Percentiles rank a stretch among this genome's conserved stretches.
phyloP scores from a whole-genome alignment of 2,113 vertebrate species.

The Gallinago undulata region DNA sequence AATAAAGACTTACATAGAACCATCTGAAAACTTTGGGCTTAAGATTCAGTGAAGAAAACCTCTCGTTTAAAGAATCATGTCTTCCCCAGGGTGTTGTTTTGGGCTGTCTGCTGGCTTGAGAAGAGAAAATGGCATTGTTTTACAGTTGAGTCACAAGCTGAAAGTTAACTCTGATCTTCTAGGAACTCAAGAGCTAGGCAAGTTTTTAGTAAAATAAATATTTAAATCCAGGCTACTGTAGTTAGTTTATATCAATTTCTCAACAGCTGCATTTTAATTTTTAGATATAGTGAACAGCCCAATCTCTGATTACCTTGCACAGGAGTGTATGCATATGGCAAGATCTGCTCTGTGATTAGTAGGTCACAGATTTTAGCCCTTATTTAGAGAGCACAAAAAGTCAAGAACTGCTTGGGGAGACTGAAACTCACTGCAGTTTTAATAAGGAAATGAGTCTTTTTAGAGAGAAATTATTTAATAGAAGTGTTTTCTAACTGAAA shows the following conservation, averaged over 20 bases:
- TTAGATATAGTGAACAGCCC: background rate
- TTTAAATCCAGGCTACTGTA: background rate
- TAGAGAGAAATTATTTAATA: background rate
- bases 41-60: background rate
- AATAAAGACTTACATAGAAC: background rate
- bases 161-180: conserved; percentile 48
- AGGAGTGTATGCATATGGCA: background rate
- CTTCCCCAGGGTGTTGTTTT: background rate
- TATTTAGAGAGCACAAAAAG: background rate
- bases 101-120: background rate
- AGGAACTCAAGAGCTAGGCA: background rate
- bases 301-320: background rate
- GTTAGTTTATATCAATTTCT: background rate
- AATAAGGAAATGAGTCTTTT: background rate
- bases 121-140: conserved; percentile 22
- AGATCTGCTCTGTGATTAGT: background rate
- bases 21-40: background rate
- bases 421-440: background rate
- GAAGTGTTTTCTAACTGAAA: conserved; percentile 53
- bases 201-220: background rate
- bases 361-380: background rate
- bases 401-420: background rate
- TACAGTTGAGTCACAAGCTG: background rate
- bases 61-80: background rate
- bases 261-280: background rate